These are phyloP conservation scores for Neoascia interrupta DNA, from an alignment of 2,888 invertebrate genomes.

Conservation along the genomic window DNA sequence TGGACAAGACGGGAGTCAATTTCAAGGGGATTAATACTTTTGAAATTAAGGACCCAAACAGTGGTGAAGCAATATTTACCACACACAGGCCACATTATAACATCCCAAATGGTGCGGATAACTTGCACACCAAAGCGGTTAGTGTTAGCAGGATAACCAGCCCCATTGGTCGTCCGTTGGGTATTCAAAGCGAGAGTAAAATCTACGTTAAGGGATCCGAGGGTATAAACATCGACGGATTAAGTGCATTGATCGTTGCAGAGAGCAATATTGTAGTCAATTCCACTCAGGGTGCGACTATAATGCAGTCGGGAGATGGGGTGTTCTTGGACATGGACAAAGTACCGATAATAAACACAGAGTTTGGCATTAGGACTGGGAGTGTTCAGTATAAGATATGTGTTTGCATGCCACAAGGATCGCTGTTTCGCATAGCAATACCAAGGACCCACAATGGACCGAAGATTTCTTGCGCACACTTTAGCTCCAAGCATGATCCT, in stretches of 20 bases:
- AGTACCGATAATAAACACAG: conserved; percentile 84
- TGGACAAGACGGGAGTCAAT: conserved; percentile 85
- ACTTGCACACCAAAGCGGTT: conserved; percentile 84
- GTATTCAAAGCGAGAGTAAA: conserved; percentile 84
- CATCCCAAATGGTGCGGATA: conserved; percentile 85
- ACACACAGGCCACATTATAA: conserved; percentile 87
- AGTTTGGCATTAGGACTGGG: conserved; percentile 78
- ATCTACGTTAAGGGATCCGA: conserved; percentile 89
- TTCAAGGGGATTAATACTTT: conserved; percentile 86
- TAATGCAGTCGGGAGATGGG: conserved; percentile 86
- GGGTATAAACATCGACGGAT: conserved; percentile 87
- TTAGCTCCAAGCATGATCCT: conserved; percentile 77
- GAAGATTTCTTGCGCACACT: conserved; percentile 78
- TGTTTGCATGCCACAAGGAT: conserved; percentile 93
- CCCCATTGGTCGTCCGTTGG: conserved; percentile 85
- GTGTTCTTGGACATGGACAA: conserved; percentile 86
- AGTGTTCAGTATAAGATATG: conserved; percentile 90
- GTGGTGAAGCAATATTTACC: conserved; percentile 86
- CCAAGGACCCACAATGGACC: conserved; percentile 80
- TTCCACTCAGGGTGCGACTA: conserved; percentile 88
- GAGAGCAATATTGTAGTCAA: conserved; percentile 89
- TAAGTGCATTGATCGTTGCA: conserved; percentile 86
- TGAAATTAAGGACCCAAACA: conserved; percentile 84
- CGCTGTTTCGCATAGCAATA: conserved; percentile 88
- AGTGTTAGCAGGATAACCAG: conserved; percentile 88